Evolutionary conservation across 2,113 vertebrate species (phyloP).

Genomic region (Castor canadensis): DNA sequence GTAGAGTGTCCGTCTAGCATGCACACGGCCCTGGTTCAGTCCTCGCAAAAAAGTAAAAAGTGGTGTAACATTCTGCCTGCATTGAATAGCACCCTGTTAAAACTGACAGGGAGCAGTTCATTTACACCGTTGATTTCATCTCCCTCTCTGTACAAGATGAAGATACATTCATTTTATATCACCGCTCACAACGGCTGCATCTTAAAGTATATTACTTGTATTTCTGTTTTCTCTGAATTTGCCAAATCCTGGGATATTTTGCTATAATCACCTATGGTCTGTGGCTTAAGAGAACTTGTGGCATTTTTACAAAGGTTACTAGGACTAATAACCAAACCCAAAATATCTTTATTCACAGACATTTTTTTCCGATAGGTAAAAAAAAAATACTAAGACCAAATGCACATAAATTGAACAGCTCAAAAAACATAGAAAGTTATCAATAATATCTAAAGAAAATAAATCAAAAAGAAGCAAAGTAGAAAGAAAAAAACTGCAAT

Average conservation of each 20-base stretch:
- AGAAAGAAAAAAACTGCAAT: background rate
- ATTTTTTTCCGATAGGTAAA: background rate
- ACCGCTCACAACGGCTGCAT: background rate
- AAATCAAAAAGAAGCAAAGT: background rate
- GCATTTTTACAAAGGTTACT: background rate
- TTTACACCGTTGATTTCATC: background rate
- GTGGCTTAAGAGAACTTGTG: background rate
- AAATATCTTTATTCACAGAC: background rate
- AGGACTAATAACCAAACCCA: background rate
- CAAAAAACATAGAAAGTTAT: background rate
- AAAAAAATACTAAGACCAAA: background rate
- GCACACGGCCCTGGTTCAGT: too few species aligned
- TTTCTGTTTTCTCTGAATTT: background rate
- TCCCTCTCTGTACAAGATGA: accelerated
- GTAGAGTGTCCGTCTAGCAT: too few species aligned
- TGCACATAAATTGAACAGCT: background rate
- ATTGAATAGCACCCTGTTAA: too few species aligned
- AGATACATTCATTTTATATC: too few species aligned
- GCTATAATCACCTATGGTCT: background rate
- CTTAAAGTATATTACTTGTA: background rate
- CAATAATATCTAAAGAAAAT: conserved; percentile 35
- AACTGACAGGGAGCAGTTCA: background rate
- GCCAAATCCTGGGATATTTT: background rate
- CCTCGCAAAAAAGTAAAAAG: too few species aligned
- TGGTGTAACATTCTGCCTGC: too few species aligned